Evolutionary conservation across 2,113 vertebrate species (phyloP).

Genomic region (Ptilorrhoa leucosticta): DNA sequence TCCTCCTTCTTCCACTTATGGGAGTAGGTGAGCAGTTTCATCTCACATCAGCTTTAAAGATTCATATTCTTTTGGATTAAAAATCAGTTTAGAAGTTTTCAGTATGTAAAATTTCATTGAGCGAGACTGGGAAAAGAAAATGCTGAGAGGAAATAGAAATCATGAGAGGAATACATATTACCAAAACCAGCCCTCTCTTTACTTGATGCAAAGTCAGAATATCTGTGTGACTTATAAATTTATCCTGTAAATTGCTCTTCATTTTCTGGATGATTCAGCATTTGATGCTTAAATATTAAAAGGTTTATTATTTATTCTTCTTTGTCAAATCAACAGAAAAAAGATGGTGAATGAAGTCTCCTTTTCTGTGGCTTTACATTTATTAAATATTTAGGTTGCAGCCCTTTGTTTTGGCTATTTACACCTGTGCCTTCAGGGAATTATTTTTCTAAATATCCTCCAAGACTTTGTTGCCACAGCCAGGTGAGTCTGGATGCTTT

Average conservation of each 20-base stretch:
- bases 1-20: background rate
- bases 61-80: background rate
- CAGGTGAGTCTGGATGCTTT: background rate
- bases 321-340: background rate
- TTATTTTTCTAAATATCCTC: background rate
- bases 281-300: background rate
- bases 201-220: background rate
- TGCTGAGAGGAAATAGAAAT: background rate
- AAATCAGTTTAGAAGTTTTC: background rate
- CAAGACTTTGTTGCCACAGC: background rate
- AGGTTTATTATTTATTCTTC: background rate
- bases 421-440: background rate
- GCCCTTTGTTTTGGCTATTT: background rate
- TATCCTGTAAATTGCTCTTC: background rate
- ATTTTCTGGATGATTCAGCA: background rate
- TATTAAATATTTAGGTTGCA: background rate
- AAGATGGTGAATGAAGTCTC: background rate
- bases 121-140: background rate
- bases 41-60: background rate
- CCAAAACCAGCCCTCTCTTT: background rate
- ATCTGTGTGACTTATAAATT: background rate
- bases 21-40: background rate
- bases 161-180: background rate
- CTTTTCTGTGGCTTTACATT: background rate
- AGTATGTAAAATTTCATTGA: background rate